phyloP scores from a whole-genome alignment of 1,140 invertebrate genomes.

The Cecropterus lyciades region DNA sequence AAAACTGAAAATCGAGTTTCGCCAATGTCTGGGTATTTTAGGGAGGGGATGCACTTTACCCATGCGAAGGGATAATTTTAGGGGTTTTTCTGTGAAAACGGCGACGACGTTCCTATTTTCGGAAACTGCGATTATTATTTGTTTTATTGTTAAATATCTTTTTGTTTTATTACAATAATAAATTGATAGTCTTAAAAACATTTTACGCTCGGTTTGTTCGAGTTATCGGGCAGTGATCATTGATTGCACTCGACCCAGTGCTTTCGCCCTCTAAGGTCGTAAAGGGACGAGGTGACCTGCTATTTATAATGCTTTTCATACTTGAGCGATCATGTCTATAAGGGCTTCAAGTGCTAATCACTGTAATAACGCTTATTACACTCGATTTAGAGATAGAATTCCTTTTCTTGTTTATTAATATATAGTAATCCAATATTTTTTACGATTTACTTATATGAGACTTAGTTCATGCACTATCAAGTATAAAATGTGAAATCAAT shows the following conservation, averaged over 20 bases:
- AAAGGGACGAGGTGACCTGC: constrained; percentile 60
- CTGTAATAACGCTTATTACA: constrained; percentile 22
- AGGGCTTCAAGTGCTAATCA: constrained; percentile 34
- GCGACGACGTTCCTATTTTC: constrained; percentile 1
- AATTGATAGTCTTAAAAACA: not conserved
- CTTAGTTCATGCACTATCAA: too few species aligned
- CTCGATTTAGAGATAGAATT: not conserved
- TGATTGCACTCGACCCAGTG: constrained; percentile 66
- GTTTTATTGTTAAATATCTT: not conserved
- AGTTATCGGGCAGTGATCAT: constrained; percentile 60
- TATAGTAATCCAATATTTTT: too few species aligned
- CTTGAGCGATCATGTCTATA: constrained; percentile 47
- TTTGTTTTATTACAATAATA: constrained; percentile 15
- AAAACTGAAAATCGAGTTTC: constrained; percentile 56
- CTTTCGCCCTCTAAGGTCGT: constrained; percentile 68
- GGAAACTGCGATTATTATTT: constrained; percentile 8
- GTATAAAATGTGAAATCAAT: too few species aligned
- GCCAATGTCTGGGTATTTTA: constrained; percentile 70
- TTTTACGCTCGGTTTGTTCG: constrained; percentile 21
- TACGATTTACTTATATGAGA: too few species aligned
- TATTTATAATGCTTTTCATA: constrained; percentile 69
- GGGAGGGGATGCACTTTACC: constrained; percentile 82
- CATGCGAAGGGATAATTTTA: constrained; percentile 78
- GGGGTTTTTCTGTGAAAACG: constrained; percentile 45
- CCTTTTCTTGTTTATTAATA: not conserved